Base-by-base conservation (phyloP, 1,140 invertebrate genomes). In the Tetramorium alpestre region DNA sequence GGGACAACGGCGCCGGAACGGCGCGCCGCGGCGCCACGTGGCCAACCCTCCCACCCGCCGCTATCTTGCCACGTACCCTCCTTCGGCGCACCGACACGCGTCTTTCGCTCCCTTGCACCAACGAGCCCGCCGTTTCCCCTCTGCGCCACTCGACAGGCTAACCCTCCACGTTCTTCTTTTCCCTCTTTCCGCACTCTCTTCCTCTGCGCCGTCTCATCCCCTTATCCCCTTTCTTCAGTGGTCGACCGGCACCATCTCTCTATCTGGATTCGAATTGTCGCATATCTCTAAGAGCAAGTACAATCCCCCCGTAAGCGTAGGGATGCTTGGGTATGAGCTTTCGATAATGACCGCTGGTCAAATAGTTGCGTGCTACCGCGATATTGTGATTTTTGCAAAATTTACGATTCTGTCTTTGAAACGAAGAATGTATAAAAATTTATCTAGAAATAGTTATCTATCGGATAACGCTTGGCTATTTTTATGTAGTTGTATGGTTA, bases 21-120 rank as follows among this genome's bases (percentile, higher is more conserved):
- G 90, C 94, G 94, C 94, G 94, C 94, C 94, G 92, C 93, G 94
- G 94, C 94, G 94, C 94, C 94, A 94, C 94, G 94, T 94, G 94
- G 92, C 94, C 92, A 94, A 92, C 92, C 92, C 91, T 91, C 91
- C 92, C 86, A 77, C 56, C 73, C 58, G 49, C 65, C 80, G 77
- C 88, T 88, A 87, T 91, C 89, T 87, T 81, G 67, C 84, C 87
- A 78, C 84, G 86, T 86, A 89, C 82, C 67, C 86, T 72, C 81
- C 70, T 80, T 72, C 72, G 76, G 69, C 78, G n/a, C 65, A 88
- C 67, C 87, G 56, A 65, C 51, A 82, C 75, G 38, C 65, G 49
- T 82, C 78, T 84, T 85, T 87, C 72, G 44, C 78, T 73, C 82
- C 67, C 69, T 73, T 75, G 80, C 64, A 86, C 64, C 76, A 81